These are phyloP conservation scores for Mythimna pallens DNA, from an alignment of 2,888 invertebrate species.

Conservation along the genomic window DNA sequence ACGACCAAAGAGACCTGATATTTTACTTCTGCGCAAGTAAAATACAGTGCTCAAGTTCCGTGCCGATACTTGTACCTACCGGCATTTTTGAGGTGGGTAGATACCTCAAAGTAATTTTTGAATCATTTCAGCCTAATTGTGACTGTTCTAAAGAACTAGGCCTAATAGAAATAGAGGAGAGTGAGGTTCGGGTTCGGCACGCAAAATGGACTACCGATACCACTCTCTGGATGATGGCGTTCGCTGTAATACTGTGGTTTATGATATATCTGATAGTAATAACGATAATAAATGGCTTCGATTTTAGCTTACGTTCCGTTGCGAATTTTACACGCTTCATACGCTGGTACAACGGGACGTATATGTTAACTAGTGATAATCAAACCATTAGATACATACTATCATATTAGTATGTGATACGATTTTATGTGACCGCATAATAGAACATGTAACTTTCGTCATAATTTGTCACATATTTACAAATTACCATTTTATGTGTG, in stretches of 20 bases:
- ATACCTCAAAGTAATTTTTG: conserved; percentile 12
- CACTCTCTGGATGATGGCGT: conserved; percentile 71
- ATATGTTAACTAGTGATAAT: conserved; percentile 51
- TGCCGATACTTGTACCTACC: no score
- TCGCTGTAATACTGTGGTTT: conserved; percentile 74
- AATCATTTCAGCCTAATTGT: conserved; percentile 55
- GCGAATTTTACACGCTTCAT: conserved; percentile 45
- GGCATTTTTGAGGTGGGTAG: neutral
- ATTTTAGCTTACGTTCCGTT: conserved; percentile 62
- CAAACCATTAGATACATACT: conserved; percentile 36
- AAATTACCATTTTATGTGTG: neutral
- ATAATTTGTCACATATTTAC: neutral
- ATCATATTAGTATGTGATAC: conserved; percentile 31
- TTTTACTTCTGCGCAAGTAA: no score
- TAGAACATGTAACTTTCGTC: conserved; percentile 6
- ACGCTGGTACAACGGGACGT: conserved; percentile 55
- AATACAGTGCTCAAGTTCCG: no score
- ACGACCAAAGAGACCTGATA: no score
- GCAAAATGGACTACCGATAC: conserved; percentile 65
- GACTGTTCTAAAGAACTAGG: conserved; percentile 55
- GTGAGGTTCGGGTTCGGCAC: conserved; percentile 13
- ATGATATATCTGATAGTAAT: conserved; percentile 70
- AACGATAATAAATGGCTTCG: conserved; percentile 66
- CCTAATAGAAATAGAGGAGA: conserved; percentile 48
- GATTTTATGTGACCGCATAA: conserved; percentile 1